phyloP scores from a whole-genome alignment of 2,888 invertebrate genomes.

The Cordilura impudica region DNA sequence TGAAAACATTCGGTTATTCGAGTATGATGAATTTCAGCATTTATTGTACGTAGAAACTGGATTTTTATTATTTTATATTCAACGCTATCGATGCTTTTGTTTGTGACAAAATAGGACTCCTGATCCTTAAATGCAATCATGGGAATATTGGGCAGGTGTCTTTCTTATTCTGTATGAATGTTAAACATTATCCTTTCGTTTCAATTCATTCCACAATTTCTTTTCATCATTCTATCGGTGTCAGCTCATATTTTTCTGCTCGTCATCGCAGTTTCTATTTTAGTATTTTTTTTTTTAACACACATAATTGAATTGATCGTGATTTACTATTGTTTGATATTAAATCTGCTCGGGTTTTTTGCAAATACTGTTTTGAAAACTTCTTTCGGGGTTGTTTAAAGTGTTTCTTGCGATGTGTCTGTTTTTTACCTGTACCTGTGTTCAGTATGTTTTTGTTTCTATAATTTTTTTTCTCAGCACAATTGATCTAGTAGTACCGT shows the following conservation, averaged over 20 bases:
- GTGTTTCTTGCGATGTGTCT: slow-evolving; percentile 21
- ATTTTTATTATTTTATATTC: background rate
- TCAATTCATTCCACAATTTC: slow-evolving; percentile 45
- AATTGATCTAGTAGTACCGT: slow-evolving; percentile 59
- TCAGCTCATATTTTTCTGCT: slow-evolving; percentile 58
- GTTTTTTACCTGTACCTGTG: slow-evolving; percentile 47
- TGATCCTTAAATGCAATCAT: slow-evolving; percentile 64
- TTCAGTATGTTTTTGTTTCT: background rate
- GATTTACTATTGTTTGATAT: slow-evolving; percentile 70
- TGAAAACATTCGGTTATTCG: too few relatives aligned
- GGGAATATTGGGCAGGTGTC: slow-evolving; percentile 74
- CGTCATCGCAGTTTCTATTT: slow-evolving; percentile 56
- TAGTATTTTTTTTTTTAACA: slow-evolving; percentile 15
- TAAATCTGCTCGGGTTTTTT: slow-evolving; percentile 64
- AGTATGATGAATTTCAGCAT: too few relatives aligned
- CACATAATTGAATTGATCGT: slow-evolving; percentile 74
- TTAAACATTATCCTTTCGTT: slow-evolving; percentile 46
- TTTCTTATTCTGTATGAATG: slow-evolving; percentile 24
- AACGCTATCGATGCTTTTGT: slow-evolving; percentile 11
- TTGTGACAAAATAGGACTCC: slow-evolving; percentile 11
- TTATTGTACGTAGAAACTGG: background rate
- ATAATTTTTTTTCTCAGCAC: slow-evolving; percentile 5
- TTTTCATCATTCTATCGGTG: slow-evolving; percentile 29
- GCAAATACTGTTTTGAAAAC: slow-evolving; percentile 57
- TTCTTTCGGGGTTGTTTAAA: slow-evolving; percentile 29